These are phyloP conservation scores for Sminthopsis crassicaudata DNA, from an alignment of 2,113 vertebrate genomes.

Conservation along the genomic window DNA sequence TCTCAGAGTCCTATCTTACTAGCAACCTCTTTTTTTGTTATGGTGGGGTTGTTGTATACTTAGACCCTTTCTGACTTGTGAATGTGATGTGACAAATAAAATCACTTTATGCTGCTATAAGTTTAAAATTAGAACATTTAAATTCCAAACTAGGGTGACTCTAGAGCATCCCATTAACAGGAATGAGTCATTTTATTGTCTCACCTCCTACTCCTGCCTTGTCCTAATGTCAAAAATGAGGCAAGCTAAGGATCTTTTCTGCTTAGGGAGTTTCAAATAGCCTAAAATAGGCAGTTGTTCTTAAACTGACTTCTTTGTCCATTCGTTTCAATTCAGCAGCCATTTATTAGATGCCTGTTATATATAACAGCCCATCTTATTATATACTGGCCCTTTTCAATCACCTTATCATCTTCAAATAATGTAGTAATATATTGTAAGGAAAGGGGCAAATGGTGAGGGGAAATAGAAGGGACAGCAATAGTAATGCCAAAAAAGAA, in stretches of 20 bases:
- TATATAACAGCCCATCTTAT: background rate
- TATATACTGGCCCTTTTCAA: background rate
- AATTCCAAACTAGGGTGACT: constrained; percentile 44
- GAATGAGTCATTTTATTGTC: constrained; percentile 50
- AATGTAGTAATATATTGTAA: background rate
- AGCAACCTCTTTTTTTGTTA: constrained; percentile 19
- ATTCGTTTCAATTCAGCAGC: background rate
- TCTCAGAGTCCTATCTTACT: constrained; percentile 3
- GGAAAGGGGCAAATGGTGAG: background rate
- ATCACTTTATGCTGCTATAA: constrained; percentile 3
- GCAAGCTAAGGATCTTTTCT: constrained; percentile 24
- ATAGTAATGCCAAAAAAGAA: background rate
- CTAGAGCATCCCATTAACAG: constrained; percentile 40
- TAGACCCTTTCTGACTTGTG: background rate
- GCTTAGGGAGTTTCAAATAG: constrained; percentile 43
- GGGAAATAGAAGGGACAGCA: background rate
- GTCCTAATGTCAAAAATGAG: constrained; percentile 55
- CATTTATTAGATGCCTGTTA: background rate
- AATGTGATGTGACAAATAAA: constrained; percentile 7
- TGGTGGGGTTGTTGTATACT: background rate
- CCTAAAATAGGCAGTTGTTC: constrained; percentile 45
- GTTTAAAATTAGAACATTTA: constrained; percentile 61
- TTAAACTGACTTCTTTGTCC: background rate
- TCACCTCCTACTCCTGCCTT: constrained; percentile 51
- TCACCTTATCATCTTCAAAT: background rate